phyloP scores from a whole-genome alignment of 1,140 invertebrate genomes.

The Nephila pilipes region DNA sequence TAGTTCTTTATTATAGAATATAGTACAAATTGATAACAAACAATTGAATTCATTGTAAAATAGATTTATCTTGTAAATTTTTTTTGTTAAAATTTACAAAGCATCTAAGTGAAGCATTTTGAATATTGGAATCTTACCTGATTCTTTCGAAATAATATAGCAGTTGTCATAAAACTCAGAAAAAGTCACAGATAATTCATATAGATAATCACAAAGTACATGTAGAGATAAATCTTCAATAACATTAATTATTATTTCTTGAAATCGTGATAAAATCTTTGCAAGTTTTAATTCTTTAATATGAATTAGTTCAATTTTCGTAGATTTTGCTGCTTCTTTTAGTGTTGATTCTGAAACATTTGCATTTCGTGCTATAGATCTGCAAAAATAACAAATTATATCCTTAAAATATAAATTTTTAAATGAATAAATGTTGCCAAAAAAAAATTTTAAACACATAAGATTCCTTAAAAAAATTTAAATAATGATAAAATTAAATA shows the following conservation, averaged over 20 bases:
- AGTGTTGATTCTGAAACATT: slow-evolving; percentile 85
- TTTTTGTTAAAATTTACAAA: too few relatives aligned
- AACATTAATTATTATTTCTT: slow-evolving; percentile 93
- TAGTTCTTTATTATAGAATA: too few relatives aligned
- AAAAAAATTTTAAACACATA: too few relatives aligned
- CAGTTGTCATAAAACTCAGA: slow-evolving; percentile 98
- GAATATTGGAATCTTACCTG: slow-evolving; percentile 78
- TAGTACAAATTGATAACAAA: too few relatives aligned
- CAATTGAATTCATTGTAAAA: too few relatives aligned
- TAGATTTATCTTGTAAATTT: too few relatives aligned
- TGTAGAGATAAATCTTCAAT: slow-evolving; percentile 93
- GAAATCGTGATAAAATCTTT: slow-evolving; percentile 88
- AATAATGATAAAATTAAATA: too few relatives aligned
- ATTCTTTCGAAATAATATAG: slow-evolving; percentile 97
- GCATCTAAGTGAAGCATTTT: too few relatives aligned
- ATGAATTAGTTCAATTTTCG: slow-evolving; percentile 89
- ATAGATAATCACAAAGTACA: slow-evolving; percentile 96
- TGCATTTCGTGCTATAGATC: slow-evolving; percentile 89
- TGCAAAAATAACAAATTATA: slow-evolving; percentile 62
- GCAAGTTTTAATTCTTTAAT: slow-evolving; percentile 97
- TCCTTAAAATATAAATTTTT: too few relatives aligned
- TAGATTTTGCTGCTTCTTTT: slow-evolving; percentile 83
- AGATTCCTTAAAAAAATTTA: too few relatives aligned
- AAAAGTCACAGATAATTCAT: slow-evolving; percentile 95
- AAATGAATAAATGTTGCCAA: too few relatives aligned